Conservation (phyloP, 2,888 invertebrate species). For the Chrysolina americana region DNA sequence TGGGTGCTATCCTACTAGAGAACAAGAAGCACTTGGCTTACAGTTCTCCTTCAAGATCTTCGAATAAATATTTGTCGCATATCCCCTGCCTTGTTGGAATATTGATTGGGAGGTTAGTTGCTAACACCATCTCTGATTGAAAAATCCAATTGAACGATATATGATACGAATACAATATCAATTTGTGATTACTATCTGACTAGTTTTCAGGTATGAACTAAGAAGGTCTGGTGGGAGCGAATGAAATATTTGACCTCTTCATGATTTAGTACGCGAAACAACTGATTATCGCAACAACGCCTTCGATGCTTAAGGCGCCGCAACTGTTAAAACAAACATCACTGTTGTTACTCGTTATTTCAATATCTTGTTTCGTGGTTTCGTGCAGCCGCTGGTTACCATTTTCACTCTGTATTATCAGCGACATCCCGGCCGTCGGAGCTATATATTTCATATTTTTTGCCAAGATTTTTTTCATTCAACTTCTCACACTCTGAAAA, state of each 20-base stretch:
- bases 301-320: slow-evolving; percentile 68
- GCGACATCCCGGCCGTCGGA: slow-evolving; percentile 13
- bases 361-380: slow-evolving; percentile 66
- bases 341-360: slow-evolving; percentile 69
- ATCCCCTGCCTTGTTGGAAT: no score
- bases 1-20: no score
- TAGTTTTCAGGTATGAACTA: not conserved
- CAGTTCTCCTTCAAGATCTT: no score
- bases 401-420: slow-evolving; percentile 16
- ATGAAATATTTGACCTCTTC: slow-evolving; percentile 26
- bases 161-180: not conserved
- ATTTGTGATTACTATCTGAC: not conserved
- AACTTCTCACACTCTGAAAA: not conserved
- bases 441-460: no score
- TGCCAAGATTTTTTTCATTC: no score
- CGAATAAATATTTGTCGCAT: no score
- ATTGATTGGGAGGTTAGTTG: no score
- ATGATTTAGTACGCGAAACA: slow-evolving; percentile 67
- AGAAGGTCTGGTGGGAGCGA: slow-evolving; percentile 35
- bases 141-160: no score
- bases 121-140: no score
- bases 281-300: slow-evolving; percentile 69
- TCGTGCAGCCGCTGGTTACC: slow-evolving; percentile 61
- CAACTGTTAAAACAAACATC: slow-evolving; percentile 69
- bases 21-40: no score